These are phyloP conservation scores for Harmothoe impar DNA, from an alignment of 2,888 invertebrate species.

Conservation along the genomic window DNA sequence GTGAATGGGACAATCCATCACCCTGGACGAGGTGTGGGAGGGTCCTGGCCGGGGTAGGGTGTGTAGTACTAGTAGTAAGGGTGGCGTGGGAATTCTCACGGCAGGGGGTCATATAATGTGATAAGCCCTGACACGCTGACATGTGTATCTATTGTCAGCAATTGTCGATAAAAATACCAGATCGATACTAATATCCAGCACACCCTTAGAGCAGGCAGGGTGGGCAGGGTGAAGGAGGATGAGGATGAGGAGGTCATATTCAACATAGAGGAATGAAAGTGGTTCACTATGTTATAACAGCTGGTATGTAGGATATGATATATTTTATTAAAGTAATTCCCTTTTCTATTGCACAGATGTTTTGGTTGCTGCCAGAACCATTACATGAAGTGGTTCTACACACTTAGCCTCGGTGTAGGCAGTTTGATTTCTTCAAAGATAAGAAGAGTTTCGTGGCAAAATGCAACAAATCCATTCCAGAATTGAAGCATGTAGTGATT, in stretches of 20 bases:
- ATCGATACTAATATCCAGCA: slow-evolving; percentile 19
- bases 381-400: too few species aligned
- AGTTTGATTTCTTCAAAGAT: too few species aligned
- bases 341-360: too few species aligned
- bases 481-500: too few species aligned
- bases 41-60: slow-evolving; percentile 25
- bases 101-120: slow-evolving; percentile 32
- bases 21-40: slow-evolving; percentile 12
- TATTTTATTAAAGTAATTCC: too few species aligned
- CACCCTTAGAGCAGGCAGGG: background rate
- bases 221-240: background rate
- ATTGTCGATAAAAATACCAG: background rate
- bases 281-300: too few species aligned
- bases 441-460: too few species aligned
- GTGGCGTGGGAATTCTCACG: slow-evolving; percentile 38
- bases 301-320: too few species aligned
- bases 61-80: background rate
- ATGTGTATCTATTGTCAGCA: slow-evolving; percentile 59
- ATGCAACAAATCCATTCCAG: too few species aligned
- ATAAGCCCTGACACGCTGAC: slow-evolving; percentile 31
- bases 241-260: background rate
- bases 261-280: too few species aligned
- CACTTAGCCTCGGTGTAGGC: too few species aligned
- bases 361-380: too few species aligned
- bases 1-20: slow-evolving; percentile 58